Conservation (phyloP, 2,888 invertebrate genomes). For the Mythimna pallens region DNA sequence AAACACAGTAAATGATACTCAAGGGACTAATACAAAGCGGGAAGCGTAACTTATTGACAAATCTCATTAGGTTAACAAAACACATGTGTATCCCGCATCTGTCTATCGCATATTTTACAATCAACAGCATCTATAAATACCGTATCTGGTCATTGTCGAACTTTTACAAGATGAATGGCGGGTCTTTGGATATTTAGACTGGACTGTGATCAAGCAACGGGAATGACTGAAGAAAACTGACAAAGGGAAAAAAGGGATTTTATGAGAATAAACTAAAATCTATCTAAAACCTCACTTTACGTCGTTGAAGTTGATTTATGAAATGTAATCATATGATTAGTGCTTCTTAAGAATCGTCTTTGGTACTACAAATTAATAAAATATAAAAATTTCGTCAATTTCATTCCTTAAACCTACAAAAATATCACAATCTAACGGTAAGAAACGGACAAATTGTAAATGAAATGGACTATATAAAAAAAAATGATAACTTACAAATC, state of each 20-base stretch:
- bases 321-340: no score
- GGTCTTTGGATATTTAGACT: constrained; percentile 77
- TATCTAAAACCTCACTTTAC: no score
- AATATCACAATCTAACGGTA: not conserved
- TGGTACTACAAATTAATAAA: not conserved
- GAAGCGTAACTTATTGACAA: constrained; percentile 87
- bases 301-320: no score
- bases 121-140: constrained; percentile 78
- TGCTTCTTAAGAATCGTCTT: not conserved
- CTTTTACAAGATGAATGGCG: constrained; percentile 74
- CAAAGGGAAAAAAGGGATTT: not conserved
- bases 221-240: not conserved
- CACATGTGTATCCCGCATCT: constrained; percentile 87
- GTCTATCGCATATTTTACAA: constrained; percentile 82
- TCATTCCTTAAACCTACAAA: not conserved
- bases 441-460: not conserved
- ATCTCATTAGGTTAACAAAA: constrained; percentile 88
- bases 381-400: not conserved
- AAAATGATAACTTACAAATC: not conserved
- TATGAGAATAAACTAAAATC: no score
- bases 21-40: constrained; percentile 74
- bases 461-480: no score
- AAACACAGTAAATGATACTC: constrained; percentile 79
- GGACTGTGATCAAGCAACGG: constrained; percentile 48
- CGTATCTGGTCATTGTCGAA: constrained; percentile 72